A percentile compares a stretch with the other conserved stretches of the same genome.
Conservation (phyloP, 2,113 vertebrate genomes). For the Thamnophis sirtalis region DNA sequence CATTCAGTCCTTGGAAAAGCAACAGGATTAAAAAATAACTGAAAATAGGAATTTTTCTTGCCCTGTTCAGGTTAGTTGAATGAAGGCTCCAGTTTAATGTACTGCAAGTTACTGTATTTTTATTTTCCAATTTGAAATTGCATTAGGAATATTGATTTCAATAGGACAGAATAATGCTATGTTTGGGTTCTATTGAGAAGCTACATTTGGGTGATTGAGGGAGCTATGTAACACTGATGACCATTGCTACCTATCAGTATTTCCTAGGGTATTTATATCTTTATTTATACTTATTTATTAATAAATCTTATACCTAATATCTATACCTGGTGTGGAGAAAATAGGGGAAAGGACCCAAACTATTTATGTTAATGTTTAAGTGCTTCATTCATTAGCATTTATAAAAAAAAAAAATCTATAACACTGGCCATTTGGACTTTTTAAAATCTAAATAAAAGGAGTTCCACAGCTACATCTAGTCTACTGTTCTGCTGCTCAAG, state of each 20-base stretch:
- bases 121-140: background rate
- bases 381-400: background rate
- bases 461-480: background rate
- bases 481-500: background rate
- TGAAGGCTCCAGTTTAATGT: background rate
- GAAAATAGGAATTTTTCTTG: background rate
- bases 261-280: background rate
- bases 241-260: background rate
- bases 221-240: background rate
- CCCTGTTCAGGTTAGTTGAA: background rate
- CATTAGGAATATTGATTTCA: background rate
- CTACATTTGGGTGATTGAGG: background rate
- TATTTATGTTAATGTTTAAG: background rate
- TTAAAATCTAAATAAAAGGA: background rate
- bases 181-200: background rate
- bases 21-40: background rate
- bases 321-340: background rate
- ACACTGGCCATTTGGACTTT: background rate
- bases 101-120: background rate
- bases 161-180: background rate
- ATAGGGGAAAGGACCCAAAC: background rate
- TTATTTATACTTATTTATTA: background rate
- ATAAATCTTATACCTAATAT: background rate
- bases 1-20: background rate
- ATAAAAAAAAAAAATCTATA: background rate